A percentile compares a stretch with the other conserved stretches of the same genome.
phyloP scores from a whole-genome alignment of 2,888 invertebrate genomes.

The Ennomos quercinarius region DNA sequence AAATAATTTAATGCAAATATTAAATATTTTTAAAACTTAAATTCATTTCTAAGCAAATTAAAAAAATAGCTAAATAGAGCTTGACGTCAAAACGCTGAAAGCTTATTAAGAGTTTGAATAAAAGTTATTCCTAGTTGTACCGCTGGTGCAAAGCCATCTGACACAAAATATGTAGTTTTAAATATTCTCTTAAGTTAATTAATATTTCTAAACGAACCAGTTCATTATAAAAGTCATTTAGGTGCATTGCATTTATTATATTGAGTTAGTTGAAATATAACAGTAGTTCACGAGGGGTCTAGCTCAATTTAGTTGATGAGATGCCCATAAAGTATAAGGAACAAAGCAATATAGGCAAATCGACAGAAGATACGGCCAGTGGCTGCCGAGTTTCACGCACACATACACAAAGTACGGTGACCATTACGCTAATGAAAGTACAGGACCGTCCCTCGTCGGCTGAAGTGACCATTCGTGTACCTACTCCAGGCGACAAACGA shows the following conservation, averaged over 20 bases:
- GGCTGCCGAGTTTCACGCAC: not conserved
- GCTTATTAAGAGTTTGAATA: too few relatives aligned
- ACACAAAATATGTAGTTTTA: too few relatives aligned
- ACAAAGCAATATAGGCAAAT: constrained; percentile 6
- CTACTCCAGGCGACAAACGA: constrained; percentile 36
- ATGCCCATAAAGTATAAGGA: constrained; percentile 1
- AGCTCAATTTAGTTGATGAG: constrained; percentile 10
- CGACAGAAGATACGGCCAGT: constrained; percentile 5
- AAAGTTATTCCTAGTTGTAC: too few relatives aligned
- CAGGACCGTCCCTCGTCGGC: constrained; percentile 2
- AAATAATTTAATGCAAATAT: too few relatives aligned
- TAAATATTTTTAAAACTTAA: too few relatives aligned
- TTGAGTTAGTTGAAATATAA: not conserved
- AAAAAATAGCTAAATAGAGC: too few relatives aligned
- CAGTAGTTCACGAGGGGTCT: not conserved
- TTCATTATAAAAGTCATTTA: not conserved
- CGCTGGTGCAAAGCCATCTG: too few relatives aligned
- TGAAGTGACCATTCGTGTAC: constrained; percentile 29
- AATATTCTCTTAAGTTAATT: too few relatives aligned
- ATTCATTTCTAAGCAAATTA: too few relatives aligned
- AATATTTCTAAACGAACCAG: too few relatives aligned
- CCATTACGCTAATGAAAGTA: constrained; percentile 21
- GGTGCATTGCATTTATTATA: not conserved
- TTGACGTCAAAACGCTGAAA: too few relatives aligned
- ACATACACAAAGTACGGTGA: constrained; percentile 2